Conservation (phyloP, 1,140 invertebrate species). For the Pogonognathellus flavescens region DNA sequence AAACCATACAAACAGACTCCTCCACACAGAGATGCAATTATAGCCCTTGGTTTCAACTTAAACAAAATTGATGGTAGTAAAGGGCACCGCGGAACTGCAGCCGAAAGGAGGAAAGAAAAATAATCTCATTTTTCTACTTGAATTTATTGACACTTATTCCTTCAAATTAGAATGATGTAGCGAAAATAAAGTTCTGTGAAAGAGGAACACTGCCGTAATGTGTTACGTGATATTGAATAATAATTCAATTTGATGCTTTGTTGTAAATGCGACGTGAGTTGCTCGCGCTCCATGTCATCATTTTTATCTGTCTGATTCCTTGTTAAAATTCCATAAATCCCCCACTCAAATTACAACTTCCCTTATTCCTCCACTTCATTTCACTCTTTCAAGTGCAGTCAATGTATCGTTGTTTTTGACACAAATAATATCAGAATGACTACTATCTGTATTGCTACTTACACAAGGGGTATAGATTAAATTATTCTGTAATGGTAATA, state of each 20-base stretch:
- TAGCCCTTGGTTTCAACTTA: not conserved
- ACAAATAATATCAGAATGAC: no score
- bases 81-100: not conserved
- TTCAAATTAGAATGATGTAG: not conserved
- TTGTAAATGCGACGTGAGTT: not conserved
- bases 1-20: conserved; percentile 12
- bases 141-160: conserved; percentile 5
- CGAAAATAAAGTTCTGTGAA: not conserved
- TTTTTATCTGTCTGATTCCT: not conserved
- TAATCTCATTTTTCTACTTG: conserved; percentile 5
- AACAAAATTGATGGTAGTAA: conserved; percentile 17
- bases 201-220: not conserved
- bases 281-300: not conserved
- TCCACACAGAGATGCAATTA: conserved; percentile 12
- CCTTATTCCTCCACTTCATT: no score
- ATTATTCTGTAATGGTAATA: no score
- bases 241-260: conserved; percentile 10
- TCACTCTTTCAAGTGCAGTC: no score
- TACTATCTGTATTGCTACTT: no score
- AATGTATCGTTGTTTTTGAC: no score
- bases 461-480: no score
- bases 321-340: no score
- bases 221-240: conserved; percentile 18
- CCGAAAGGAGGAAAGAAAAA: not conserved
- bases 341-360: no score